Percentiles rank a stretch among this genome's conserved stretches.
Evolutionary conservation across 1,140 invertebrate species (phyloP).

Genomic region (Eulimnadia texana): DNA sequence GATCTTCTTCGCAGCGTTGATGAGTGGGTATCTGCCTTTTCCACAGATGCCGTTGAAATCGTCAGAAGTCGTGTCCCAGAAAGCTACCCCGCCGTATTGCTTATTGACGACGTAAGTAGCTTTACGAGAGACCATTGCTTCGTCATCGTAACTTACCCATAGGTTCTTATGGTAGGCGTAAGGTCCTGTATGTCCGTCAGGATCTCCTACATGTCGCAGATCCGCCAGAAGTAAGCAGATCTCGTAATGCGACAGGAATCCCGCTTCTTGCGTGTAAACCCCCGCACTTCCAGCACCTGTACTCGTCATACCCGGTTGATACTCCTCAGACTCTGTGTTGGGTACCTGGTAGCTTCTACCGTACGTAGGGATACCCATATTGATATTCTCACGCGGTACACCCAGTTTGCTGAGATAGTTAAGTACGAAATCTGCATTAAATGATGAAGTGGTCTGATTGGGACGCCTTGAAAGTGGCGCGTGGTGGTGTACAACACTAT

Average conservation of each 20-base stretch:
- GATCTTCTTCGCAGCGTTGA: background rate
- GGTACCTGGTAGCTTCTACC: slow-evolving; percentile 43
- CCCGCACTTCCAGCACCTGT: slow-evolving; percentile 45
- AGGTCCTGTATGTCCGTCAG: slow-evolving; percentile 1
- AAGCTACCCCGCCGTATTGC: slow-evolving; percentile 20
- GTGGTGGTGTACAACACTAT: slow-evolving; percentile 16
- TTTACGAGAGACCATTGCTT: slow-evolving; percentile 17
- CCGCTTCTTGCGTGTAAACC: slow-evolving; percentile 51
- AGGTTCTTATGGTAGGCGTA: slow-evolving; percentile 8
- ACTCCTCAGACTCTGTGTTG: slow-evolving; percentile 26
- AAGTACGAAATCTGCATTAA: slow-evolving; percentile 30
- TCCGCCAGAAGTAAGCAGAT: slow-evolving; percentile 28
- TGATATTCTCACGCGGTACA: slow-evolving; percentile 37
- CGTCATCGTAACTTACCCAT: slow-evolving; percentile 21
- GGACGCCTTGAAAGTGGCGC: slow-evolving; percentile 16
- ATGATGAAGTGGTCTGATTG: slow-evolving; percentile 15
- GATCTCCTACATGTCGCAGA: slow-evolving; percentile 15
- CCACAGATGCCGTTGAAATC: slow-evolving; percentile 15
- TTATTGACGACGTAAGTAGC: slow-evolving; percentile 16
- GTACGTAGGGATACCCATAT: slow-evolving; percentile 44
- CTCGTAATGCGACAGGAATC: slow-evolving; percentile 65
- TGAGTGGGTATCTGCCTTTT: background rate
- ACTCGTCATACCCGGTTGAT: slow-evolving; percentile 29
- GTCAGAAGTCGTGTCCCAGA: slow-evolving; percentile 22
- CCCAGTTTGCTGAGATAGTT: slow-evolving; percentile 39